Base-by-base conservation (phyloP, 2,888 invertebrate species). In the Amaurobius ferox region DNA sequence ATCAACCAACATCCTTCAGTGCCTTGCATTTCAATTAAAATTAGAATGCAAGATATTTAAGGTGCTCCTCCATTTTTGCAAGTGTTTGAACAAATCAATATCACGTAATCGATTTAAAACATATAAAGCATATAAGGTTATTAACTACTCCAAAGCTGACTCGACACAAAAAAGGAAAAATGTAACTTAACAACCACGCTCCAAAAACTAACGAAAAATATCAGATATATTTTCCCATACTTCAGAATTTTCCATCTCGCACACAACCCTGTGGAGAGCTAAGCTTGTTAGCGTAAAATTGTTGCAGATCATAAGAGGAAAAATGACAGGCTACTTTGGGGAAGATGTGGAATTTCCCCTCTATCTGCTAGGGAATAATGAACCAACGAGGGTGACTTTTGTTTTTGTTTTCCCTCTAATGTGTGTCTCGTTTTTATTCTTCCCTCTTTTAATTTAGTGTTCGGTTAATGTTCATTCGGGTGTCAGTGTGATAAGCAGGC, bases 251-350 rank as follows among this genome's bases (percentile, higher is more conserved):
- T 55, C 16, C 44, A 55, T 55, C 23, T 11, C 19, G 11, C 55
- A 55, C 23, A 23, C 55, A 55, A 1, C 19, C 5, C 23, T 55
- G 55, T 16, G 5, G 23, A 55, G 23, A 16, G 55, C 23, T 55
- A 55, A 55, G 55, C 55, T 55, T 55, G 23, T 55, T 55, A 55
- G 55, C 55, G 55, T 23, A 23, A 55, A 55, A 55, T 55, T 55
- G 55, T 55, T 23, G 55, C 16, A 23, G 55, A 55, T 55, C 55
- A 23, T 55, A 11, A 23, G 55, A 55, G 55, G 23, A 55, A 44
- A 16, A 55, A 55, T 55, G 55, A 55, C 55, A 11, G 35, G 55
- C 19, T 55, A 55, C 11, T 55, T 23, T 23, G 23, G 5, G 2
- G 16, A 23, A 11, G 23, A 55, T 1, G 23, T 7, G 23, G 44